Conservation (phyloP, 2,888 invertebrate species). For the Frankliniella intonsa region DNA sequence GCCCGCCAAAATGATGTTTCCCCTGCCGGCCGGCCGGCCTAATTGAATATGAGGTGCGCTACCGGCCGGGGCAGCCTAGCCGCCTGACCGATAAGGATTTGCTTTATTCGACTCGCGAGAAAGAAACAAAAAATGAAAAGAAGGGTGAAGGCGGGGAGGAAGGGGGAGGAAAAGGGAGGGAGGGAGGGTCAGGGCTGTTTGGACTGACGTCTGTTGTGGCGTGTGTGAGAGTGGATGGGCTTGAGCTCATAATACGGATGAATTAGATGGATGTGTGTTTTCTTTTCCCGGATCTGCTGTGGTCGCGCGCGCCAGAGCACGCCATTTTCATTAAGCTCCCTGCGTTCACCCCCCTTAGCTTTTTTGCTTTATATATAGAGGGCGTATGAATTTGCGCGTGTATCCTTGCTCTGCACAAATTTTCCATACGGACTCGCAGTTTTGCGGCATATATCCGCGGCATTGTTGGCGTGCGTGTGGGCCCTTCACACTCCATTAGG, state of each 20-base stretch:
- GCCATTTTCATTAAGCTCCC: too few relatives aligned
- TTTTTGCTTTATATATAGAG: too few relatives aligned
- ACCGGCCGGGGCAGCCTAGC: background rate
- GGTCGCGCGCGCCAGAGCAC: too few relatives aligned
- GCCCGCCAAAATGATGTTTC: background rate
- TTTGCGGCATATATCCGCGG: background rate
- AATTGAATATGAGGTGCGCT: conserved; percentile 3
- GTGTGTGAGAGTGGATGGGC: background rate
- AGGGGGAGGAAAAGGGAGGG: too few relatives aligned
- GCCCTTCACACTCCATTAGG: conserved; percentile 21
- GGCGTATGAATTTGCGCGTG: too few relatives aligned
- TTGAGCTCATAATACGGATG: background rate
- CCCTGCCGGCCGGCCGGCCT: background rate
- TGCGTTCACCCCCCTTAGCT: too few relatives aligned
- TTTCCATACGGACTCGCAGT: background rate
- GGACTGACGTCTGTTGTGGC: background rate
- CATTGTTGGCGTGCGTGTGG: background rate
- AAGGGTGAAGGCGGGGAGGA: too few relatives aligned
- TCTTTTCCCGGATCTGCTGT: too few relatives aligned
- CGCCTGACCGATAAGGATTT: background rate
- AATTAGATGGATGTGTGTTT: too few relatives aligned
- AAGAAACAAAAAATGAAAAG: background rate
- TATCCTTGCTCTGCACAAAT: too few relatives aligned
- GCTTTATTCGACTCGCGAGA: background rate
- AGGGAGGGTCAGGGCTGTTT: background rate